These are phyloP conservation scores for Myzus persicae DNA, from an alignment of 1,140 invertebrate species.

Conservation along the genomic window DNA sequence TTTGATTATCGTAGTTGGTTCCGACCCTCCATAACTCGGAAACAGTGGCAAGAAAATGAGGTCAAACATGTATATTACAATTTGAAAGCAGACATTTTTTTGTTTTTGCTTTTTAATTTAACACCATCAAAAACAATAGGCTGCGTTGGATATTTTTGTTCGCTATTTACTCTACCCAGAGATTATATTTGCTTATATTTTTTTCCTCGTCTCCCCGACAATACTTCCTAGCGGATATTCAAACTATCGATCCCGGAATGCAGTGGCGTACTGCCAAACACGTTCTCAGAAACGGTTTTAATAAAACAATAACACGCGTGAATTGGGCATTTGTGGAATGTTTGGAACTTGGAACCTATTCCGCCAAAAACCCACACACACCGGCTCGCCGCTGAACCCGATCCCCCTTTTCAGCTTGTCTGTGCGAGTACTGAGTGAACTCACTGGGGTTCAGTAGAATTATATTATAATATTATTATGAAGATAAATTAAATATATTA, in stretches of 20 bases:
- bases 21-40: neutral
- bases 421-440: too few species aligned
- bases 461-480: neutral
- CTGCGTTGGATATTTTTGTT: neutral
- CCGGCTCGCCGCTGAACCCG: neutral
- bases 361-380: neutral
- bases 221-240: neutral
- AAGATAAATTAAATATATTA: neutral
- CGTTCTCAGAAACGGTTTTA: constrained; percentile 2
- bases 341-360: neutral
- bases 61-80: constrained; percentile 29
- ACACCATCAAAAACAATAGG: neutral
- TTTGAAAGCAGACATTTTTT: neutral
- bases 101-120: neutral
- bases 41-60: neutral
- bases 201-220: neutral
- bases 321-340: constrained; percentile 4
- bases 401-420: neutral
- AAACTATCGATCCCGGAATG: constrained; percentile 27
- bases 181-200: neutral
- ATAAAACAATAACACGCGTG: constrained; percentile 21
- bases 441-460: neutral
- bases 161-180: neutral
- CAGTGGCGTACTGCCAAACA: constrained; percentile 29
- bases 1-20: constrained; percentile 32